Evolutionary conservation across 37 sponge, comb jelly and placozoan species (phyloP), one percentile per base, ranked within the genome.

Genomic region (Chondrosia reniformis): DNA sequence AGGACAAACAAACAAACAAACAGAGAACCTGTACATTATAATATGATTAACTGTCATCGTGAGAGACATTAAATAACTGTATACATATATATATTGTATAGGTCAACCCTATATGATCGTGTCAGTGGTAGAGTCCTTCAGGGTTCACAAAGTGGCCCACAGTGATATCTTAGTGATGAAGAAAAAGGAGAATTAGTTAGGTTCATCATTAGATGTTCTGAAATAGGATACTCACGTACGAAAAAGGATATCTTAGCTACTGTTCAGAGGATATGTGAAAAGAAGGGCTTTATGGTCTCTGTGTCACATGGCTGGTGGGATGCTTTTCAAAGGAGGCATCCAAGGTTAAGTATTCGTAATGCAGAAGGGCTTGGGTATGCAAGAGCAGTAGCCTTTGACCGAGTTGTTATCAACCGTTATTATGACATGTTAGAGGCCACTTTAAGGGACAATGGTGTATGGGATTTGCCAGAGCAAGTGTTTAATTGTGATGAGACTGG

Each of bases 401-500:
- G 15, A 0, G 46, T 41, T 31, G 37, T 77, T n/a, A 19, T 87
- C 1, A 34, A 65, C n/a, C 1, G 49, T n/a, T 82, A 87, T 62
- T 87, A 66, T 32, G 78, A 87, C 36, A 39, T 76, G 2, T 46
- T 82, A 25, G 81, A 86, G 55, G 69, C 30, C 30, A 52, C 63
- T 22, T 9, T 86, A 1, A 5, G 45, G 5, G 42, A n/a, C 34
- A 81, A 81, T 65, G 33, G 32, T 43, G 74, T 87, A 3, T 4
- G 33, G n/a, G 27, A 63, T 43, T 25, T 63, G 43, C 82, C 87
- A 4, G 2, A 27, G 12, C 87, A 28, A 3, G 71, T 80, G 5
- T 87, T 64, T 44, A 87, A 87, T 76, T 22, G 33, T 67, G 87
- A 87, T 45, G 82, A 87, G 71, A 67, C 46, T 5, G 87, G 87